These are phyloP conservation scores for Lagenorhynchus albirostris DNA, from an alignment of 2,113 vertebrate species.

Conservation along the genomic window DNA sequence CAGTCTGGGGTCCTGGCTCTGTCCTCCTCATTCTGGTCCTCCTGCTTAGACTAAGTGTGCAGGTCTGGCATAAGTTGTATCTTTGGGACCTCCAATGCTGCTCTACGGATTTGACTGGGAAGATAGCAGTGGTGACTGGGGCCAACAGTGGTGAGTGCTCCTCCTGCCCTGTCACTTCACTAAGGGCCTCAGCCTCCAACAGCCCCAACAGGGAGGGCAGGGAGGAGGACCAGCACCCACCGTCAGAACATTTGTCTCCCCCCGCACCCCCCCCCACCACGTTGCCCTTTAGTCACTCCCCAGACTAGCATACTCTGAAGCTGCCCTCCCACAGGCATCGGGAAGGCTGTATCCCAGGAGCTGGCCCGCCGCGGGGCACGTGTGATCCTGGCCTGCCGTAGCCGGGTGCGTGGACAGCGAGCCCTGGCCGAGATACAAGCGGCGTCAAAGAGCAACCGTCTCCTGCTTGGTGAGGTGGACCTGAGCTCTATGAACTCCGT, in stretches of 20 bases:
- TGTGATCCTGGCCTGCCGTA: slow-evolving; percentile 90
- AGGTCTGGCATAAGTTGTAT: not conserved
- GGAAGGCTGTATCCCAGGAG: slow-evolving; percentile 88
- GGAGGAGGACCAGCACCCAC: not conserved
- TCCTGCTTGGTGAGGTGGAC: slow-evolving; percentile 86
- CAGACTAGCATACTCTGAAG: not conserved
- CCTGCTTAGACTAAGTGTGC: not conserved
- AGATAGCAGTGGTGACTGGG: slow-evolving; percentile 89
- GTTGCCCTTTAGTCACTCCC: not conserved
- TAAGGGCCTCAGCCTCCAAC: not conserved
- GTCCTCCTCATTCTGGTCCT: not conserved
- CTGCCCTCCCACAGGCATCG: slow-evolving; percentile 81
- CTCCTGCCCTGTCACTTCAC: not conserved
- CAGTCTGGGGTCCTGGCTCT: not conserved
- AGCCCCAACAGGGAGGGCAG: not conserved
- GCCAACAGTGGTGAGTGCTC: slow-evolving; percentile 87
- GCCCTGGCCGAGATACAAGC: slow-evolving; percentile 82
- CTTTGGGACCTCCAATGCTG: slow-evolving; percentile 84
- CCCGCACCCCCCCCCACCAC: not conserved
- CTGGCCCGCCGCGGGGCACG: slow-evolving; percentile 86
- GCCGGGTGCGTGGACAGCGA: slow-evolving; percentile 70
- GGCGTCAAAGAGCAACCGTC: slow-evolving; percentile 78
- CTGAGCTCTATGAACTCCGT: slow-evolving; percentile 87
- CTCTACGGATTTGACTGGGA: slow-evolving; percentile 82
- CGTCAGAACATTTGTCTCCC: not conserved